Base-by-base conservation (phyloP, 1,140 invertebrate genomes). In the Teleopsis dalmanni region DNA sequence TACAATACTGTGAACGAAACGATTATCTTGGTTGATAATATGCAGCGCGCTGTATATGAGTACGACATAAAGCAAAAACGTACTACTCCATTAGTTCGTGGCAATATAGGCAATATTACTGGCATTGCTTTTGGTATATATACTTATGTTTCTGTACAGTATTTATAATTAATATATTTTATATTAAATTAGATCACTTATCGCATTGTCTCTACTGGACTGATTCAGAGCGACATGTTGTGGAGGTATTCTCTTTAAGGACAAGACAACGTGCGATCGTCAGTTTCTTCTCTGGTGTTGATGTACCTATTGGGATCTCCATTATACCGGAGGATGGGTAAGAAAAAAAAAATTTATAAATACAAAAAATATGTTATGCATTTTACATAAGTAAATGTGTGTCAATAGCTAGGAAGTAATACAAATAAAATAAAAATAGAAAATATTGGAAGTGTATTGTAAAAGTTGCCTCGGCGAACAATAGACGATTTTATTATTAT, bases 191-290 rank as follows among this genome's bases (percentile, higher is more conserved):
- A 75, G 85, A 88, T 70, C 71, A 78, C 52, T 61, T 78, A 13
- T 77, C 81, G 0, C 79, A 84, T 29, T 81, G 80, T 51, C 60
- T 88, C 0, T 88, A 86, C 57, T 78, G 82, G 57, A 67, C 79
- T 51, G 82, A 87, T 55, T 58, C 59, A 0, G 71, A 75, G 2
- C 70, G 73, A 14, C 70, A 70, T 7, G 75, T 76, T 2, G 69
- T 88, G 8, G 82, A 85, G 56, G 73, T 82, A 9, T 47, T 73
- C 1, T 78, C 76, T 0, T 42, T 86, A 14, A 71, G 66, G 22
- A 83, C 74, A 0, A 62, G 62, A 7, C 55, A 76, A 1, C 75
- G 75, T 8, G 80, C 78, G 2, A 47, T 79, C 4, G 51, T 88
- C 1, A 65, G 76, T 19, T 73, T 67, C 43, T 78, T 79, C 51